Evolutionary conservation across 2,888 invertebrate genomes (phyloP), one percentile per base, ranked within the genome.

Genomic region (Tethea ocularis): DNA sequence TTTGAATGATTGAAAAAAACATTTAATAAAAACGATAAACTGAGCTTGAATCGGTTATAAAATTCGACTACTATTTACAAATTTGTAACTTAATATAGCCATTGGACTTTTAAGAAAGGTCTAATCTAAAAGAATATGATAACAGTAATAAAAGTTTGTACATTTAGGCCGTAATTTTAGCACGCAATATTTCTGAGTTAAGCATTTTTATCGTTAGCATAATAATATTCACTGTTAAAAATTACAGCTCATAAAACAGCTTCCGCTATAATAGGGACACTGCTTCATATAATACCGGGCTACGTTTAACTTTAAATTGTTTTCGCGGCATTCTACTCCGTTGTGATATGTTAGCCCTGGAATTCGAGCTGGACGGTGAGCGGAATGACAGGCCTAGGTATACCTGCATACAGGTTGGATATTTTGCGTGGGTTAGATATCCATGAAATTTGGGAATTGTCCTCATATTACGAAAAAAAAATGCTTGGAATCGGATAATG

Each of bases 261-360:
- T 8, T 20, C 46, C 29, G 11, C 46, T 10, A 10, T 20, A 46
- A n/a, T 46, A 46, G 46, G 10, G 6, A 2, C 20, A 8, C n/a
- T 38, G 38, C 38, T 63, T 57, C 67, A 56, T 46, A 54, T 59
- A 55, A 68, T 67, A 61, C 63, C 64, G 56, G 60, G 57, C 58
- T 64, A 57, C 69, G 71, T 71, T 76, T 71, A 68, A 75, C 74
- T 75, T 33, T 71, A 69, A 72, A 77, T 74, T 71, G 69, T 77
- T 74, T 74, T 63, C 66, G 62, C 60, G 67, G 70, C 67, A 68
- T 74, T 57, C 69, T 63, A 57, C 62, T 57, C 60, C 59, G 67
- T 66, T 70, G 74, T 74, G 62, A 71, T 68, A 73, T 71, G 73
- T 68, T 64, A 67, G 61, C 64, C 66, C 66, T 57, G 68, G 72